These are phyloP conservation scores for Pteropus alecto DNA, from an alignment of 2,113 vertebrate species.

Conservation along the genomic window DNA sequence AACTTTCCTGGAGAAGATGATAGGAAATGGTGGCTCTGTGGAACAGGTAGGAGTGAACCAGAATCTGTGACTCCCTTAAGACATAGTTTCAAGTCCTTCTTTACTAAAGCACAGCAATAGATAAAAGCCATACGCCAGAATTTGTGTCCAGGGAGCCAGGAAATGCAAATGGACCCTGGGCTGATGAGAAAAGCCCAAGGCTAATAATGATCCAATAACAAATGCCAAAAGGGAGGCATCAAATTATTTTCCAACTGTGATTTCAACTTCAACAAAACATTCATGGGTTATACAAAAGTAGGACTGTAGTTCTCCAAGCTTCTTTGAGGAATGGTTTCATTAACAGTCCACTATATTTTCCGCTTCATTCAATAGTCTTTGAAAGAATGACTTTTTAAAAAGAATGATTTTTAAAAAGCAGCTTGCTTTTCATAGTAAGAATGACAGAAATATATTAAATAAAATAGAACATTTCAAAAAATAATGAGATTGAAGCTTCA, in stretches of 20 bases:
- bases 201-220: constrained; percentile 5
- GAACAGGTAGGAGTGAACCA: neutral
- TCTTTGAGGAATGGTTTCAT: neutral
- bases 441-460: neutral
- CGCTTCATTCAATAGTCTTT: neutral
- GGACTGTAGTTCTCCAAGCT: neutral
- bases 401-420: neutral
- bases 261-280: neutral
- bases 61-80: neutral
- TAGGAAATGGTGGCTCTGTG: neutral
- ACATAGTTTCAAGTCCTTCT: neutral
- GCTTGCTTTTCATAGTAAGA: neutral
- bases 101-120: neutral
- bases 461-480: neutral
- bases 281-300: neutral
- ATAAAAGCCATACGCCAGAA: neutral
- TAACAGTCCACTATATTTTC: neutral
- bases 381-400: neutral
- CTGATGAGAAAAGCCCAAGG: neutral
- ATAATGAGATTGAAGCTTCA: neutral
- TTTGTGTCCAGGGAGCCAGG: neutral
- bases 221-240: neutral
- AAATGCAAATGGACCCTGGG: neutral
- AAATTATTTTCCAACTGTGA: neutral
- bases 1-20: neutral